Evolutionary conservation across 2,113 vertebrate genomes (phyloP).

Genomic region (Trochalopteron elliotii): DNA sequence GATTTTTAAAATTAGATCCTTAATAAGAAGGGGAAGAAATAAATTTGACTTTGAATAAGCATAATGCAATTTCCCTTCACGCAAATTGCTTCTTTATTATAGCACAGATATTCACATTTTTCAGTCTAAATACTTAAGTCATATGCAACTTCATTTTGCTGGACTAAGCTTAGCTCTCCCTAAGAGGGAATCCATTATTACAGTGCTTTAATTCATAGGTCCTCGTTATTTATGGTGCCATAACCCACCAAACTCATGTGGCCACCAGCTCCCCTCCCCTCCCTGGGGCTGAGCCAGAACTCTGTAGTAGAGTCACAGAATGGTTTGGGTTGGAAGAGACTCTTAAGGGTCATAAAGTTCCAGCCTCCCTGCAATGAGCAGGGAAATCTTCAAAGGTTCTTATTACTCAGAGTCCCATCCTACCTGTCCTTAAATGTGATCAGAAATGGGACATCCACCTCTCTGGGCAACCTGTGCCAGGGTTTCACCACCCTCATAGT

Average conservation of each 20-base stretch:
- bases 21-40: constrained; percentile 35
- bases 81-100: constrained; percentile 34
- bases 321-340: not conserved
- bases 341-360: not conserved
- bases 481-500: not conserved
- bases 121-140: not conserved
- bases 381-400: not conserved
- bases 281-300: not conserved
- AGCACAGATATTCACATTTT: constrained; percentile 19
- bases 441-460: not conserved
- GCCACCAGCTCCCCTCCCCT: not conserved
- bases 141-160: not conserved
- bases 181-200: not conserved
- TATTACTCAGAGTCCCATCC: not conserved
- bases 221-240: accelerated
- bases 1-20: constrained; percentile 34
- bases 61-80: constrained; percentile 51
- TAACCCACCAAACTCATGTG: accelerated
- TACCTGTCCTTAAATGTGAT: not conserved
- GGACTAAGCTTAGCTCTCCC: not conserved
- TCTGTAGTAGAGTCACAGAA: not conserved
- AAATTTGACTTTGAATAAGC: constrained; percentile 48
- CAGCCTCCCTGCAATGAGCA: not conserved
- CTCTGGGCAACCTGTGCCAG: too few relatives aligned
- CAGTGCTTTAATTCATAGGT: not conserved